Conservation (phyloP, 30 jellyfish, hydroid and myxozoan genomes). For the Cassiopea andromeda region DNA sequence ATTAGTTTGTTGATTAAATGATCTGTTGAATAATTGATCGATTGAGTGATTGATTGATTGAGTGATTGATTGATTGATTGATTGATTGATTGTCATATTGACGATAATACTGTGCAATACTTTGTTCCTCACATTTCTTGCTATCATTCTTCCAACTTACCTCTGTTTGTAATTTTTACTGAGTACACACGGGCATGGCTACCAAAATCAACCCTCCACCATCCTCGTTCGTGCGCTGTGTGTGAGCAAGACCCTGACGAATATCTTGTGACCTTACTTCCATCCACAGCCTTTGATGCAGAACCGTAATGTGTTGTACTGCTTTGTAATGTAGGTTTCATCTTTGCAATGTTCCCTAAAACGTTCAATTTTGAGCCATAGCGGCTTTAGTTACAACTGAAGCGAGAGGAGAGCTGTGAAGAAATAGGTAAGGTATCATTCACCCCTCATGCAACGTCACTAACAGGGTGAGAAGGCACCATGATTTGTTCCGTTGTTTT, state of each 20-base stretch:
- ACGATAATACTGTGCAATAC: too few species aligned
- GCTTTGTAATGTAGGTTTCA: slow-evolving; percentile 3
- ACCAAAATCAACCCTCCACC: slow-evolving; percentile 44
- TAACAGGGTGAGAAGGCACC: not conserved
- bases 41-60: too few species aligned
- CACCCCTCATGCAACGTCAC: not conserved
- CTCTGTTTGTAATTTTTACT: slow-evolving; percentile 24
- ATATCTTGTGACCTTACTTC: not conserved
- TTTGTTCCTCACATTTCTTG: not conserved
- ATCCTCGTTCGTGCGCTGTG: not conserved
- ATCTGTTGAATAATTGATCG: too few species aligned
- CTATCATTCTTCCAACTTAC: not conserved
- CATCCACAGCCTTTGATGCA: slow-evolving; percentile 24
- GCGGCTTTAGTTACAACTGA: not conserved
- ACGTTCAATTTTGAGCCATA: not conserved
- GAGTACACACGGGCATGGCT: slow-evolving; percentile 8
- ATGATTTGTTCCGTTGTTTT: not conserved
- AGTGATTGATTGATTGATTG: too few species aligned
- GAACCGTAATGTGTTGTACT: not conserved
- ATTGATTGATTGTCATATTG: too few species aligned
- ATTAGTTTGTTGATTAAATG: too few species aligned
- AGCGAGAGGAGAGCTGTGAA: not conserved
- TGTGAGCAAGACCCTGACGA: not conserved
- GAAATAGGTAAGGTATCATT: not conserved
- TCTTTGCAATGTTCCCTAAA: slow-evolving; percentile 11